Percentiles rank a stretch among this genome's conserved stretches.
Evolutionary conservation across 2,888 invertebrate species (phyloP).

Genomic region (Xylocampa areola): DNA sequence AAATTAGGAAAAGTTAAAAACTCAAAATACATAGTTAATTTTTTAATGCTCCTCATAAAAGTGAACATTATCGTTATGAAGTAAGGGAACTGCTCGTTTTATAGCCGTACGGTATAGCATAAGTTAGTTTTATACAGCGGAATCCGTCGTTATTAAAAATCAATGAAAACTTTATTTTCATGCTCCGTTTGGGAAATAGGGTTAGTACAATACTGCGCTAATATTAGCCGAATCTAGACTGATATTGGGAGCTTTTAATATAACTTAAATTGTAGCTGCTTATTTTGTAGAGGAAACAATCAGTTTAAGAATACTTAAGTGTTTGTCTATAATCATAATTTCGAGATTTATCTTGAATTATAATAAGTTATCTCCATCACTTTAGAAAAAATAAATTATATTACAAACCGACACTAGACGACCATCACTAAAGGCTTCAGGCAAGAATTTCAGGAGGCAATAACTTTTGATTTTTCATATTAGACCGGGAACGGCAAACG

Average conservation of each 20-base stretch:
- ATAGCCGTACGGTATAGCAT: constrained; percentile 20
- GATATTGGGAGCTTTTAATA: no score
- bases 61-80: constrained; percentile 22
- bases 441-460: constrained; percentile 59
- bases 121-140: constrained; percentile 28
- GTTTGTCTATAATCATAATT: no score
- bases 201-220: constrained; percentile 15
- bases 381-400: neutral
- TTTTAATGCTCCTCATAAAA: constrained; percentile 24
- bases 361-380: no score
- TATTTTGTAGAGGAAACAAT: no score
- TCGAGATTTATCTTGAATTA: no score
- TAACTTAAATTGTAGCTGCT: no score
- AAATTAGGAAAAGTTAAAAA: constrained; percentile 24
- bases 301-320: no score
- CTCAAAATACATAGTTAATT: constrained; percentile 13
- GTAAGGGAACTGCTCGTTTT: constrained; percentile 31
- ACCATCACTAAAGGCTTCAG: constrained; percentile 48
- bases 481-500: constrained; percentile 68
- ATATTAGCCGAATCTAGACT: neutral
- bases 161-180: constrained; percentile 35
- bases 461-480: constrained; percentile 74
- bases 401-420: constrained; percentile 4
- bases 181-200: constrained; percentile 21
- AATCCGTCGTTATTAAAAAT: constrained; percentile 31